Conservation (phyloP, 2,113 vertebrate genomes). For the Cyanoramphus novaezelandiae region DNA sequence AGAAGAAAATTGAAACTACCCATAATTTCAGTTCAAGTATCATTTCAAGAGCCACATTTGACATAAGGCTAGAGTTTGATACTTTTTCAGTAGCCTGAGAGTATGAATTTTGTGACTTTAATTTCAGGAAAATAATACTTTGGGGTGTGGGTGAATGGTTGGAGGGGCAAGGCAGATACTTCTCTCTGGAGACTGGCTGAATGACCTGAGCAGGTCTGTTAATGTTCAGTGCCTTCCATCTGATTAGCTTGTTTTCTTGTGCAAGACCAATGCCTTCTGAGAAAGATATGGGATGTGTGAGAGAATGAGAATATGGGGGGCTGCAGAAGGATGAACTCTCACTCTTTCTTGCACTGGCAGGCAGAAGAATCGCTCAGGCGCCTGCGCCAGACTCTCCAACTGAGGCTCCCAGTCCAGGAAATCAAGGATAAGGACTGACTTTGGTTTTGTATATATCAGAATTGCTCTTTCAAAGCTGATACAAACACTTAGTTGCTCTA, state of each 20-base stretch:
- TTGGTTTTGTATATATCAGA: background rate
- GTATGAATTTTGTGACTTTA: background rate
- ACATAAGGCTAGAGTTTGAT: background rate
- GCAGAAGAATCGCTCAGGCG: slow-evolving; percentile 83
- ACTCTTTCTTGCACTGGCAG: slow-evolving; percentile 63
- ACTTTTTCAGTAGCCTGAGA: background rate
- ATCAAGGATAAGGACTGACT: slow-evolving; percentile 73
- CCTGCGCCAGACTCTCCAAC: slow-evolving; percentile 77
- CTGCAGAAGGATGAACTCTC: background rate
- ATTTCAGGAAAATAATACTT: background rate
- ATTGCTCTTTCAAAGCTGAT: background rate
- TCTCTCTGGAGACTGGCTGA: background rate
- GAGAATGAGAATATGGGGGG: background rate
- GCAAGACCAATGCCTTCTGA: background rate
- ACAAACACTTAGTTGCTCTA: background rate
- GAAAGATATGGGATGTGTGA: background rate
- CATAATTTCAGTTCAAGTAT: background rate
- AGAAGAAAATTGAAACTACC: background rate
- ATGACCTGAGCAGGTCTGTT: background rate
- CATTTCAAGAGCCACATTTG: background rate
- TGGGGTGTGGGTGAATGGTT: background rate
- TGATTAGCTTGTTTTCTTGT: background rate
- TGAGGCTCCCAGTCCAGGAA: slow-evolving; percentile 80
- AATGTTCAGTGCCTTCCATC: background rate
- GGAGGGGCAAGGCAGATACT: rapidly evolving